These are phyloP conservation scores for Apodemia mormo DNA, from an alignment of 2,888 invertebrate species.

Conservation along the genomic window DNA sequence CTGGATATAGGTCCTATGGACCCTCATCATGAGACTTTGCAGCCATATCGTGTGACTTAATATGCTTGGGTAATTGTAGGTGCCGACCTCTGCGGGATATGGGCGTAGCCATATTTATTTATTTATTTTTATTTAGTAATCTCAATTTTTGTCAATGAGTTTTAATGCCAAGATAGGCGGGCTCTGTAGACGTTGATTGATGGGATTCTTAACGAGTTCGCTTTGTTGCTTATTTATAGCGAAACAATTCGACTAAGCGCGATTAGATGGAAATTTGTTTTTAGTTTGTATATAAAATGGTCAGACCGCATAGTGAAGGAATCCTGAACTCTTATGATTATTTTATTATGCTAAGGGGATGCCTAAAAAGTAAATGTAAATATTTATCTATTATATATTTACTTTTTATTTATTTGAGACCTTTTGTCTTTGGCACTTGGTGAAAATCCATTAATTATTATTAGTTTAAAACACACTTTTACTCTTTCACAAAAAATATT, in stretches of 20 bases:
- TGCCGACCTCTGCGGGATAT: not conserved
- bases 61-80: too few relatives aligned
- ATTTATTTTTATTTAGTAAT: not conserved
- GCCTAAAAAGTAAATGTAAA: too few relatives aligned
- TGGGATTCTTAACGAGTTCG: constrained; percentile 24
- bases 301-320: not conserved
- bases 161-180: constrained; percentile 15
- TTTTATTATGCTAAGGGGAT: not conserved
- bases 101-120: not conserved
- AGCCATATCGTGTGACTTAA: too few relatives aligned
- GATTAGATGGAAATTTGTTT: constrained; percentile 18
- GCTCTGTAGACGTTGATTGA: constrained; percentile 35
- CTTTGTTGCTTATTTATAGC: constrained; percentile 26
- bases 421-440: too few relatives aligned
- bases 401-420: too few relatives aligned
- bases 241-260: constrained; percentile 20
- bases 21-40: too few relatives aligned
- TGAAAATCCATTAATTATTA: too few relatives aligned
- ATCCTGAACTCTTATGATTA: not conserved
- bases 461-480: too few relatives aligned
- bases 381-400: too few relatives aligned
- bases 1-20: too few relatives aligned
- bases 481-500: too few relatives aligned
- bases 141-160: constrained; percentile 4
- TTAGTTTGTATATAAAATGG: not conserved